Evolutionary conservation across 2,113 vertebrate genomes (phyloP).

Genomic region (Brienomyrus longianalis): DNA sequence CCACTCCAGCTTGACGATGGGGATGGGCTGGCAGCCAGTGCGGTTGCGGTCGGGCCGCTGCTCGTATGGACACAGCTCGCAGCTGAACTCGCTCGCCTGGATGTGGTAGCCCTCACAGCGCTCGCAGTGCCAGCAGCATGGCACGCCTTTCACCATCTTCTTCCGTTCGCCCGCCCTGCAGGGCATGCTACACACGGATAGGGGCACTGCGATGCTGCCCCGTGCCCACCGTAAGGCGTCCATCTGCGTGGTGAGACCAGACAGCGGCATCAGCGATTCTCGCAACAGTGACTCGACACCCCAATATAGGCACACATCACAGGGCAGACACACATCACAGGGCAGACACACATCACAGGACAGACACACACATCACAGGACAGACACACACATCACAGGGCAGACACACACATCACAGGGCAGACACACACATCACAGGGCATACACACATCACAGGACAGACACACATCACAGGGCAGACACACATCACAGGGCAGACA

Average conservation of each 20-base stretch:
- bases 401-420: too few species aligned
- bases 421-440: too few species aligned
- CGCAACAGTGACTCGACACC: not conserved
- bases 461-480: too few species aligned
- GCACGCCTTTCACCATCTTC: conserved; percentile 89
- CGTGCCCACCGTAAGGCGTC: conserved; percentile 79
- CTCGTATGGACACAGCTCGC: conserved; percentile 85
- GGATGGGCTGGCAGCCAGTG: conserved; percentile 83
- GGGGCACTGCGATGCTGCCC: conserved; percentile 60
- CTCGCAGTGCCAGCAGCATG: conserved; percentile 97
- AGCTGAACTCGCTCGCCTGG: conserved; percentile 82
- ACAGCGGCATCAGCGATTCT: not conserved
- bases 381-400: too few species aligned
- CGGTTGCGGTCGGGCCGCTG: conserved; percentile 78
- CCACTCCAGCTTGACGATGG: conserved; percentile 91
- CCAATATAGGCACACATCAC: not conserved
- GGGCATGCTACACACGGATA: conserved; percentile 85
- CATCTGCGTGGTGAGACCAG: conserved; percentile 60
- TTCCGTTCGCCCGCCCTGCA: conserved; percentile 86
- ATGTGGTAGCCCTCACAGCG: conserved; percentile 91
- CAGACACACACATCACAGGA: too few species aligned
- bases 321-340: too few species aligned
- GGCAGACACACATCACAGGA: too few species aligned
- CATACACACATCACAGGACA: too few species aligned
- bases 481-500: too few species aligned